Base-by-base conservation (phyloP, 2,888 invertebrate species). In the Xanthorhoe spadicearia region DNA sequence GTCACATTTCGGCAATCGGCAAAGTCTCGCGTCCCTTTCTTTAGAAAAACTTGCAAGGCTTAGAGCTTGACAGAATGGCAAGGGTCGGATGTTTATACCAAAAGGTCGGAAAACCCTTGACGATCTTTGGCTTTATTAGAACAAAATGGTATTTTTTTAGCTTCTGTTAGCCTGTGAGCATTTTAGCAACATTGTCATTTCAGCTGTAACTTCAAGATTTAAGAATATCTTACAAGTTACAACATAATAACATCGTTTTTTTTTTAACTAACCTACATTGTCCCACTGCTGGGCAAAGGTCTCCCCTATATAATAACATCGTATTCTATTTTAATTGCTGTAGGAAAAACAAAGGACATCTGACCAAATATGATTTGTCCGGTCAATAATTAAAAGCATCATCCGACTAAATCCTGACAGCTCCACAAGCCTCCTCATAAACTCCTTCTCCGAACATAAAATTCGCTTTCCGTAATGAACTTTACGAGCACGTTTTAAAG, bases 1-100 rank as follows among this genome's bases (percentile, higher is more conserved):
- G 87, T 89, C 89, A 86, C 82, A 87, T 89, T 90, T 89, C 89
- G 89, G 89, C 89, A 86, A 86, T 82, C 83, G 83, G 82, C 81
- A 86, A 87, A 84, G 75, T 82, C 50, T 68, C 64, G 43, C 64
- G 19, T 68, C 64, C 19, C 50, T 64, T 68, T 68, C 57, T 61
- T 60, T 28, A n/a, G 35, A 2, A 18, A n/a, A 18, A 35, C 28
- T 10, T 59, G 35, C 6, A 18, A n/a, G n/a, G 19, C 28, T 10
- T 59, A 55, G 59, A 23, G 59, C 9, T 65, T 52, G 58, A 75
- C 8, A 17, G 32, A 15, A 43, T 38, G 15, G 59, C 9, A 54
- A 38, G 32, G 54, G 58, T 17, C 64, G 64, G 64, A 58, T n/a
- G 17, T 0, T 1, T 38, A 43, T 32, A 8, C n/a, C 15, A 43